Base-by-base conservation (phyloP, 2,888 invertebrate genomes). In the Patella ulyssiponensis region DNA sequence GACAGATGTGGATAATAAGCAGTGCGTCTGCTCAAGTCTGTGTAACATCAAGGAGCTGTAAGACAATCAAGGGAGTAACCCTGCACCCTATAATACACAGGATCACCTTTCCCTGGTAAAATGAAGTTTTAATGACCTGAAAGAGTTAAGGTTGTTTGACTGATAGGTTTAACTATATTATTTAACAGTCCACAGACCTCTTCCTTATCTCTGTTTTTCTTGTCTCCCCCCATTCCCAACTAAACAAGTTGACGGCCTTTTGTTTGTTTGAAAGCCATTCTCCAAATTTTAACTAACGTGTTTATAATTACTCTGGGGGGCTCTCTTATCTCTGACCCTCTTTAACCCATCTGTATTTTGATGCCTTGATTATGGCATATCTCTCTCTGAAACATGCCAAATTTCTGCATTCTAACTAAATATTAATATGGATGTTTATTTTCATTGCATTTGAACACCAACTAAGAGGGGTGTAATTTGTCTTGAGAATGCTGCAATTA, bases 1-100 rank as follows among this genome's bases (percentile, higher is more conserved):
- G 64, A 64, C 64, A 64, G 64, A 64, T 64, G 64, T 64, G 64
- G 64, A 64, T 64, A 64, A 64, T 64, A 64, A 64, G 64, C 20
- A 23, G 23, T 23, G 64, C 11, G 64, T 64, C 64, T 64, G 64
- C 20, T 64, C 20, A 64, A 23, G 23, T 64, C 64, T 64, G 64
- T 20, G 23, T 23, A 64, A 64, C 14, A 23, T 64, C 64, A 64
- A 64, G 20, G 20, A 15, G 64, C 23, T 23, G 20, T 14, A 64
- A 64, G 64, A 64, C 64, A 64, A 64, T 23, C 44, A 44, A 44
- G 44, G 44, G 44, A 44, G 44, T 44, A 44, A 44, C 7, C 44
- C 44, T 44, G 44, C 44, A 44, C 44, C 44, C 44, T 44, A 44
- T 44, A 44, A 44, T 44, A 44, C 44, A 44, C 44, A 44, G 44